Evolutionary conservation across 2,113 vertebrate genomes (phyloP).

Genomic region (rabbit (Oryctolagus cuniculus)): mOryCun1.1 NC_091439.1:22279001-22279500

Average conservation of each 20-base stretch:
- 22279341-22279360: neutral
- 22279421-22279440: neutral
- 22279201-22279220: neutral
- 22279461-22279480: conserved; percentile 30
- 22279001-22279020: neutral
- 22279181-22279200: neutral
- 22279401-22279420: neutral
- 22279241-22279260: neutral
- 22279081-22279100: neutral
- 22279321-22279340: neutral
- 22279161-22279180: neutral
- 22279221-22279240: neutral
- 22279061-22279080: neutral
- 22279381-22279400: neutral
- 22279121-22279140: neutral
- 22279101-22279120: neutral
- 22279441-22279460: neutral
- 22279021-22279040: neutral
- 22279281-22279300: neutral
- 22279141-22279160: neutral
- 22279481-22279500: neutral
- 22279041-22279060: neutral
- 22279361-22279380: neutral
- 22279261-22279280: neutral
- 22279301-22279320: neutral